Base-by-base conservation (phyloP, 2,888 invertebrate species). In the Yponomeuta cagnagella region DNA sequence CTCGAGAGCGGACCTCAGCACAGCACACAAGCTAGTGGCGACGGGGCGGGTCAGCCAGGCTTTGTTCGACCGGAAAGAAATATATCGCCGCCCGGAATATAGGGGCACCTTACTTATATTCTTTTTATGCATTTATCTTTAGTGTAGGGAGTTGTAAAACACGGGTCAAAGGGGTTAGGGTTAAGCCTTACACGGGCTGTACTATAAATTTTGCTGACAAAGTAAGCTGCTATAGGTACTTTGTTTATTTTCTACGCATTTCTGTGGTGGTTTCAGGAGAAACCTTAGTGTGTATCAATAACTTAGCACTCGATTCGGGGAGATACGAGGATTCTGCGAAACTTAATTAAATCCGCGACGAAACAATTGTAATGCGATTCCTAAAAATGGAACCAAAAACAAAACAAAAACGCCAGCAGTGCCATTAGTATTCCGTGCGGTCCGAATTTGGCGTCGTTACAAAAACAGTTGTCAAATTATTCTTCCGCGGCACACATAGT, bases 371-470 rank as follows among this genome's bases (percentile, higher is more conserved):
- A 12, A 12, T 12, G 52, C 52, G 8, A 58, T 58, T 58, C 52
- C 52, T 58, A 58, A 58, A 58, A 58, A 58, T 15, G 12, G 10
- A 58, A 58, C 52, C 52, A 58, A 58, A 58, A 58, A 15, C 15
- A 15, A 58, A 58, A 58, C 3, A 58, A 58, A 58, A 12, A 58
- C 15, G 15, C 52, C 52, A 15, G 15, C 33, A 68, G 73, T 10
- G 23, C 63, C 69, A 73, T 73, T 72, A 74, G 71, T 70, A 73
- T 71, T 72, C 70, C 69, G 70, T 68, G 69, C 69, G 68, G 71
- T 67, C 48, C 65, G 70, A 73, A 71, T 70, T 71, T 70, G 71
- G 71, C 70, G 71, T 69, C 68, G 43, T 68, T 71, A 70, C 69
- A 63, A 72, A 71, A 74, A 73, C 72, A 70, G 69, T 73, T 70